These are phyloP conservation scores for Tridacna crocea DNA, from an alignment of 2,888 invertebrate genomes.

Conservation along the genomic window DNA sequence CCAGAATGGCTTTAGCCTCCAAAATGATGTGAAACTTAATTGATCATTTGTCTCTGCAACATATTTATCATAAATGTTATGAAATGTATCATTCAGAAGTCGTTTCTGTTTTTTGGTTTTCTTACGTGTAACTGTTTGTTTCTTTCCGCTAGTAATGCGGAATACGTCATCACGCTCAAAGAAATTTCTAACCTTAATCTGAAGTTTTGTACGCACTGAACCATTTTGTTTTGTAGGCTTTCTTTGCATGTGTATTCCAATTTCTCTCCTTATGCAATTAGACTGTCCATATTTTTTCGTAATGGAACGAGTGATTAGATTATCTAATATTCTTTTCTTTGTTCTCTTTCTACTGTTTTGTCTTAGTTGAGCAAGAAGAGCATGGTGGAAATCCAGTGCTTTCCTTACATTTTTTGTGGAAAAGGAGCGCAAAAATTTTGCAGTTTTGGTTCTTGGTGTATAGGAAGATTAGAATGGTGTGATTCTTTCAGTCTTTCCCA, in stretches of 20 bases:
- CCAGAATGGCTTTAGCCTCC: slow-evolving; percentile 49
- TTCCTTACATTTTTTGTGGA: not conserved
- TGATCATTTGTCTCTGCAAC: slow-evolving; percentile 19
- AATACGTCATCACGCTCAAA: slow-evolving; percentile 50
- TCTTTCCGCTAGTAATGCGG: slow-evolving; percentile 39
- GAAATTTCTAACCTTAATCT: slow-evolving; percentile 31
- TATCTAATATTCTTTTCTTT: not conserved
- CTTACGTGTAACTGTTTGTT: slow-evolving; percentile 32
- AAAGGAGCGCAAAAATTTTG: not conserved
- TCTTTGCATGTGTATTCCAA: not conserved
- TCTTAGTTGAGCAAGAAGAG: not conserved
- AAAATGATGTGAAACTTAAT: slow-evolving; percentile 47
- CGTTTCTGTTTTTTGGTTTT: slow-evolving; percentile 50
- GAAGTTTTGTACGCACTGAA: not conserved
- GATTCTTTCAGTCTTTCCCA: slow-evolving; percentile 13
- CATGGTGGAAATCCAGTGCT: not conserved
- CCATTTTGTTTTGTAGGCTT: not conserved
- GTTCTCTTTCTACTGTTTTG: not conserved
- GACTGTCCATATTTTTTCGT: not conserved
- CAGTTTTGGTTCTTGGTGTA: not conserved
- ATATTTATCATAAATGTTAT: slow-evolving; percentile 48
- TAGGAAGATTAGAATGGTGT: not conserved
- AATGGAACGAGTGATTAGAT: not conserved
- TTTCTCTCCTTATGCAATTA: not conserved
- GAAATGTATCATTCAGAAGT: slow-evolving; percentile 32